These are phyloP conservation scores for Poecilia latipinna DNA, from an alignment of 2,113 vertebrate species.

Conservation along the genomic window DNA sequence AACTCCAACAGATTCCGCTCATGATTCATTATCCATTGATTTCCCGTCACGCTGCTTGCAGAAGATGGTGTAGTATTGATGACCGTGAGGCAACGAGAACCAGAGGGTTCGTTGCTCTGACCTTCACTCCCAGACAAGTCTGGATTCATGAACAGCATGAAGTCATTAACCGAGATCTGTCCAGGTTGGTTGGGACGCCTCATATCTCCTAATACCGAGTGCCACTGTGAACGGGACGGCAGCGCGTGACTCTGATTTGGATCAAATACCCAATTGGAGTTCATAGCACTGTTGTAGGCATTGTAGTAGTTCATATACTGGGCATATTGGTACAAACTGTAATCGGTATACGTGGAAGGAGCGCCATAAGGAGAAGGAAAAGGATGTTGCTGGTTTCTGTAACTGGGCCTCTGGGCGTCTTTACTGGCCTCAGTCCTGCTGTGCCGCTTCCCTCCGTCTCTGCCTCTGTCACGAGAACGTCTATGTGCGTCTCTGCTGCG, in stretches of 20 bases:
- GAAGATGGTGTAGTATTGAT: background rate
- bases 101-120: background rate
- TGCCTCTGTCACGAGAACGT: conserved; percentile 5
- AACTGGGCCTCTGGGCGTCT: background rate
- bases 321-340: conserved; percentile 12
- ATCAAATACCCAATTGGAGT: background rate
- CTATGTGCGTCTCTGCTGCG: conserved; percentile 3
- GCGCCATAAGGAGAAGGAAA: background rate
- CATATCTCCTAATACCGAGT: background rate
- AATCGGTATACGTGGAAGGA: conserved; percentile 1
- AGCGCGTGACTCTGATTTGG: background rate
- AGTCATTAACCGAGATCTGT: fast-evolving
- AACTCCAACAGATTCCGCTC: background rate
- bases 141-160: conserved; percentile 2
- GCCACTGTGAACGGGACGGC: background rate
- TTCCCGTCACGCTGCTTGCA: too few species aligned
- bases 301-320: background rate
- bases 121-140: conserved; percentile 49
- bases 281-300: background rate
- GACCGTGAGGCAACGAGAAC: conserved; percentile 26
- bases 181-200: background rate
- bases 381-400: background rate
- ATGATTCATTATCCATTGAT: too few species aligned
- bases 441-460: background rate
- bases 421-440: background rate